Conservation (phyloP, 2,113 vertebrate species). For the Agelaius phoeniceus region DNA sequence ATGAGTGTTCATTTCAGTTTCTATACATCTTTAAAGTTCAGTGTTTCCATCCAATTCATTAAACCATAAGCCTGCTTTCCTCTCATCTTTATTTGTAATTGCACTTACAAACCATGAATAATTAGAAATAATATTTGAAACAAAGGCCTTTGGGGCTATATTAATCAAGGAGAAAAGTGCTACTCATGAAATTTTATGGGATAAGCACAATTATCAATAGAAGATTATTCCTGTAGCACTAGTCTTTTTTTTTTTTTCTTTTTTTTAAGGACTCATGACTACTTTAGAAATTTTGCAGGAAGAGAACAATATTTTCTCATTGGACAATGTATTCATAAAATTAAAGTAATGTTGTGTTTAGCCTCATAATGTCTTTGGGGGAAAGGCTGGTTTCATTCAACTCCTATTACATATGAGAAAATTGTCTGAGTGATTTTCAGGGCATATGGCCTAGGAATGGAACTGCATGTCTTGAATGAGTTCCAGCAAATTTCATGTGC, state of each 20-base stretch:
- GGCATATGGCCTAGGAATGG: conserved; percentile 45
- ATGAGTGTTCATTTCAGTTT: conserved; percentile 31
- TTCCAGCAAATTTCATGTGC: conserved; percentile 52
- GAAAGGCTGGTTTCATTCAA: not conserved
- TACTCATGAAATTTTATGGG: conserved; percentile 64
- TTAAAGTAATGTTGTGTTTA: not conserved
- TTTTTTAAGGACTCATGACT: not conserved
- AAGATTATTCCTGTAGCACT: not conserved
- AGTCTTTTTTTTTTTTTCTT: not conserved
- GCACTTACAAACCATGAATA: conserved; percentile 65
- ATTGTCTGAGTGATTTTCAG: conserved; percentile 34
- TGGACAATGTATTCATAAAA: not conserved
- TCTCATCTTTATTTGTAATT: conserved; percentile 66
- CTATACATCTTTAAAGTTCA: conserved; percentile 56
- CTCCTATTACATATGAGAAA: not conserved
- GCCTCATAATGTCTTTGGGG: not conserved
- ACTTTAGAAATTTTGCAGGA: not conserved
- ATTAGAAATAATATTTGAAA: conserved; percentile 76
- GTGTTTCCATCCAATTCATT: conserved; percentile 63
- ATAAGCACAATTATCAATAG: conserved; percentile 22
- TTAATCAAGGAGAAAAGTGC: conserved; percentile 65
- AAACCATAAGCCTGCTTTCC: conserved; percentile 48
- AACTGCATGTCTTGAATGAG: conserved; percentile 30
- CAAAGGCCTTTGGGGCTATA: conserved; percentile 63
- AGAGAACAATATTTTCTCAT: not conserved